phyloP scores from a whole-genome alignment of 2,888 invertebrate species.

The Nasonia oneida region DNA sequence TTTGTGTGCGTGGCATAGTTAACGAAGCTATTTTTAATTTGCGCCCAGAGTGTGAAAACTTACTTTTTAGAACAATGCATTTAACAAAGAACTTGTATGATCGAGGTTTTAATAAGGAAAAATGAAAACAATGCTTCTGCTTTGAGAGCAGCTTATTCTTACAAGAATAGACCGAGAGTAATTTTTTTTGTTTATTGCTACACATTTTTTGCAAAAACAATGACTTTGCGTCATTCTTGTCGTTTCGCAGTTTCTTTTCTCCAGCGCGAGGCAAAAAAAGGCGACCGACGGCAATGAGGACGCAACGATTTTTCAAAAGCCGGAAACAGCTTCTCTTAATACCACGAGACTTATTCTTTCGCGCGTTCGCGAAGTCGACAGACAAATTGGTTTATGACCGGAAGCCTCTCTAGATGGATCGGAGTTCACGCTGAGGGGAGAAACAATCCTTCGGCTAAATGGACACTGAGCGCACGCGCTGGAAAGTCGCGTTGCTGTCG shows the following conservation, averaged over 20 bases:
- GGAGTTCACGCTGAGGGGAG: neutral
- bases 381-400: conserved; percentile 16
- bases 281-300: neutral
- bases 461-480: neutral
- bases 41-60: too few relatives aligned
- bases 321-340: conserved; percentile 3
- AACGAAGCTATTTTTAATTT: too few relatives aligned
- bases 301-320: neutral
- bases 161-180: too few relatives aligned
- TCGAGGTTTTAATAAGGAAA: too few relatives aligned
- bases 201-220: too few relatives aligned
- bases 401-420: neutral
- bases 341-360: neutral
- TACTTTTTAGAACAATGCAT: too few relatives aligned
- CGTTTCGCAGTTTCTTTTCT: neutral
- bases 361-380: neutral
- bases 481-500: neutral
- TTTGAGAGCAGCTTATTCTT: too few relatives aligned
- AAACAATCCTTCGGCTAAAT: neutral
- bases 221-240: too few relatives aligned
- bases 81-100: too few relatives aligned
- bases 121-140: too few relatives aligned
- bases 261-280: neutral
- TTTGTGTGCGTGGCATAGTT: too few relatives aligned
- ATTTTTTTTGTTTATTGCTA: too few relatives aligned